Evolutionary conservation across 2,888 invertebrate species (phyloP), one percentile per base, ranked within the genome.

Genomic region (Cinara cedri): DNA sequence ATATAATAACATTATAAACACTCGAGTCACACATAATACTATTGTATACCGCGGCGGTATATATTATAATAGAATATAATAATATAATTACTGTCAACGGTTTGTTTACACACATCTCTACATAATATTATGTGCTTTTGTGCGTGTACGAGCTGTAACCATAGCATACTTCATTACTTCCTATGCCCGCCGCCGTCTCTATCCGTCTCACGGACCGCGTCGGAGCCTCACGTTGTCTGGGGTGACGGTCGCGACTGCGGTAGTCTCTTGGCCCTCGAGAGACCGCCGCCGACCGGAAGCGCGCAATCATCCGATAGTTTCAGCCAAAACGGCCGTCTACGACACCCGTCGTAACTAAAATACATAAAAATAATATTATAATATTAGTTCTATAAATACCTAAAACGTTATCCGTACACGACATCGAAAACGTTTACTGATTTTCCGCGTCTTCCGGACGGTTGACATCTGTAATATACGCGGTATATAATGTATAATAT

Each of bases 231-330:
- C 34, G 34, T 34, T 34, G n/a, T n/a, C n/a, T n/a, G n/a, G n/a
- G n/a, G n/a, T n/a, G n/a, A n/a, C n/a, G 71, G 66, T 49, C 49
- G 46, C 66, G 49, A 49, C 21, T 13, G 13, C 14, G 3, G n/a
- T n/a, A 24, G 54, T 13, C 51, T 51, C 24, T 3, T 3, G 34
- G 34, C 13, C 55, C 6, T 16, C 49, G 13, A 19, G 14, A 51
- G 42, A 51, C 62, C 71, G 65, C 34, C 34, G 34, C 34, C 34
- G 55, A 76, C 75, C 78, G 78, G 78, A 78, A 34, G 78, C 34
- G 19, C 24, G 51, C 78, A 78, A 78, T 78, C 78, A 78, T 70
- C 78, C 49, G 78, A 60, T 78, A 49, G 78, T 60, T 51, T 78
- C 78, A 78, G 70, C 78, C 78, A 78, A 78, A 70, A 78, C 78